phyloP scores from a whole-genome alignment of 2,113 vertebrate genomes.

The Pongo pygmaeus region DNA sequence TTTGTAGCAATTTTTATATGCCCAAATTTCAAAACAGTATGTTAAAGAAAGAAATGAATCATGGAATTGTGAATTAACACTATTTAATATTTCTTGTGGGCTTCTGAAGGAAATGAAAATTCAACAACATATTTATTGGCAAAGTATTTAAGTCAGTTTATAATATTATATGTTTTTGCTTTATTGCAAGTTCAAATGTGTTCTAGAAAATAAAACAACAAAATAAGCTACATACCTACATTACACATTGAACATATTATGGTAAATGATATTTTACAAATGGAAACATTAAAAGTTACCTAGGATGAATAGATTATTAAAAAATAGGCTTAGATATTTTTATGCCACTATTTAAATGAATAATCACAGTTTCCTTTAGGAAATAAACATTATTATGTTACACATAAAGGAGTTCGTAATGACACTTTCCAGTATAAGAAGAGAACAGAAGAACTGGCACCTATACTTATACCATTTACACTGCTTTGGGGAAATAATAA shows the following conservation, averaged over 20 bases:
- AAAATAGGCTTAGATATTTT: constrained; percentile 45
- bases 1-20: background rate
- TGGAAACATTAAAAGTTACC: constrained; percentile 46
- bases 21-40: constrained; percentile 40
- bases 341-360: background rate
- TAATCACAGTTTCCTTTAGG: background rate
- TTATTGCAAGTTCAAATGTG: constrained; percentile 28
- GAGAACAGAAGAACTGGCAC: background rate
- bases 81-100: constrained; percentile 26
- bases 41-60: constrained; percentile 43
- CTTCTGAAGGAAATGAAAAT: constrained; percentile 46
- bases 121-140: constrained; percentile 1
- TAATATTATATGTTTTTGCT: background rate
- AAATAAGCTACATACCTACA: constrained; percentile 10
- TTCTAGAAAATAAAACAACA: constrained; percentile 41
- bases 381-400: constrained; percentile 26
- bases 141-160: constrained; percentile 36
- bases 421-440: background rate
- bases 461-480: background rate
- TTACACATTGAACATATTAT: background rate
- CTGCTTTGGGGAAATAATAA: background rate
- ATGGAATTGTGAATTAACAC: constrained; percentile 5
- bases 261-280: constrained; percentile 23
- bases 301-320: constrained; percentile 14
- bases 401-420: background rate